Conservation (phyloP, 2,888 invertebrate species). For the Caenorhabditis plicata region DNA sequence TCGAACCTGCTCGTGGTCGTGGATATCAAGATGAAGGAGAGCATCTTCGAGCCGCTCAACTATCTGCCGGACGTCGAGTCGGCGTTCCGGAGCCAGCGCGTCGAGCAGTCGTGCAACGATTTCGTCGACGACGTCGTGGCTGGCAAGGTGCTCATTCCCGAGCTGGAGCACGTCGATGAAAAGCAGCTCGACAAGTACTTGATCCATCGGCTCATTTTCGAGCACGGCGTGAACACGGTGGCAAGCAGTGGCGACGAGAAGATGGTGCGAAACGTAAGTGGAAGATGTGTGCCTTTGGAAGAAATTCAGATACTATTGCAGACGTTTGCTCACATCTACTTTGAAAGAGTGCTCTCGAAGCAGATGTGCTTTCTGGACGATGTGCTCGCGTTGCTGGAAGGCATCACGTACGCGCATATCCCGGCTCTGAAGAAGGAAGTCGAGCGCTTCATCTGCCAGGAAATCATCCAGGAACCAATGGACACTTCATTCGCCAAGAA, state of each 20-base stretch:
- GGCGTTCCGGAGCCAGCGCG: conserved; percentile 41
- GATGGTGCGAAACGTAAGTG: conserved; percentile 39
- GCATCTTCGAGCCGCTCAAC: conserved; percentile 55
- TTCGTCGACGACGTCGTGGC: conserved; percentile 43
- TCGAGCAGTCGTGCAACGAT: conserved; percentile 48
- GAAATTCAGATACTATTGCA: conserved; percentile 31
- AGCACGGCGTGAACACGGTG: conserved; percentile 47
- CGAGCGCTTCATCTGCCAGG: conserved; percentile 59
- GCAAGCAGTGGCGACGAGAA: conserved; percentile 25
- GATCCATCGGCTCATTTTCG: conserved; percentile 54
- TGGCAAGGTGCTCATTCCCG: conserved; percentile 34
- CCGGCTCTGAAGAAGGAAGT: conserved; percentile 57
- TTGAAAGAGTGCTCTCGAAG: conserved; percentile 50
- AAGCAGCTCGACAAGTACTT: conserved; percentile 36
- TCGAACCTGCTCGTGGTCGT: conserved; percentile 49
- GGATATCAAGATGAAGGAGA: conserved; percentile 44
- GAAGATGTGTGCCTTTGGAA: neutral
- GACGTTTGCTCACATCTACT: conserved; percentile 61
- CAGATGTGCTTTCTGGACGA: conserved; percentile 60
- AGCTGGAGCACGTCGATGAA: conserved; percentile 32
- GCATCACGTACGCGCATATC: conserved; percentile 51
- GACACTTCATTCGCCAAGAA: conserved; percentile 58
- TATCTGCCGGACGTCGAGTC: conserved; percentile 57
- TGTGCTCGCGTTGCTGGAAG: conserved; percentile 55
- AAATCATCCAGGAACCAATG: conserved; percentile 56